Conservation (phyloP, 92 coral and sea anemone species). For the Porites rus region DNA sequence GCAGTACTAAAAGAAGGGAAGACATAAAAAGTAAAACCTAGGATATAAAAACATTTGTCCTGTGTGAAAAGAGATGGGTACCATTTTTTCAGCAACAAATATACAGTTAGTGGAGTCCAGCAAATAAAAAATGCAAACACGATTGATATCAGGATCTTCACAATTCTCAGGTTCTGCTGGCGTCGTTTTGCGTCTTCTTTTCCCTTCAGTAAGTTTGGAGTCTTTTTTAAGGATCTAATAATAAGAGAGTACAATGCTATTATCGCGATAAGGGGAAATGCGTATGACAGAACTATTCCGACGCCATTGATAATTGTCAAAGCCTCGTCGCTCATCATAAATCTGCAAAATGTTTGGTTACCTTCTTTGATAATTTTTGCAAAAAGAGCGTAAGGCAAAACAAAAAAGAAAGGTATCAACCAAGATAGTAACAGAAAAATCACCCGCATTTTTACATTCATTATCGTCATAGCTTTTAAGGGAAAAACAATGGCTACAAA, state of each 20-base stretch:
- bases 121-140: not conserved
- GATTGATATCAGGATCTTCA: not conserved
- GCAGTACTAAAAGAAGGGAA: not conserved
- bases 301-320: not conserved
- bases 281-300: not conserved
- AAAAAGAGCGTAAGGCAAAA: not conserved
- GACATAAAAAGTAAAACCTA: not conserved
- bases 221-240: not conserved
- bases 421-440: not conserved
- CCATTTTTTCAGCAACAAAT: not conserved
- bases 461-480: not conserved
- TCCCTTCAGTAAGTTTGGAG: not conserved
- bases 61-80: not conserved
- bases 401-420: not conserved
- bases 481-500: not conserved
- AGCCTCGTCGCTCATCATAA: not conserved
- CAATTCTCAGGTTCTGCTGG: not conserved
- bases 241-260: not conserved
- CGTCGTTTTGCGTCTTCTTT: not conserved
- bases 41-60: not conserved
- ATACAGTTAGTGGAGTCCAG: not conserved
- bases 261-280: not conserved
- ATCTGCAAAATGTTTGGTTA: not conserved
- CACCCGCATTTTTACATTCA: not conserved
- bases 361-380: not conserved